Conservation (phyloP, 92 coral and sea anemone genomes). For the Ricordea florida region DNA sequence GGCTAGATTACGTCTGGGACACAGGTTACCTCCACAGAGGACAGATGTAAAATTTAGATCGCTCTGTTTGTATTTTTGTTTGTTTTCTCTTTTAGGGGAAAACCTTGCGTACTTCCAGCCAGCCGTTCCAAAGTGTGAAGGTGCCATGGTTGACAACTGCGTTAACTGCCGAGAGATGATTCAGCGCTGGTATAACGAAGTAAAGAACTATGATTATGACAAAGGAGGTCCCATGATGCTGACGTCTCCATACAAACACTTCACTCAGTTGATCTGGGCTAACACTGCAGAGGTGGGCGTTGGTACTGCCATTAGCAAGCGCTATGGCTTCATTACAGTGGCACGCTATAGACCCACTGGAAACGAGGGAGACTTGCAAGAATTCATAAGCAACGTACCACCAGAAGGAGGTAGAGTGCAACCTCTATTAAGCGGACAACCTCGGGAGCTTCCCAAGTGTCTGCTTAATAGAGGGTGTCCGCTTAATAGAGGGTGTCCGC, state of each 20-base stretch:
- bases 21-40: background rate
- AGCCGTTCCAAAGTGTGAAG: conserved; percentile 81
- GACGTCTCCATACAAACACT: conserved; percentile 68
- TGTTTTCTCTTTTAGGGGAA: conserved; percentile 60
- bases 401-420: conserved; percentile 77
- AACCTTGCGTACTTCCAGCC: conserved; percentile 92
- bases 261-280: conserved; percentile 91
- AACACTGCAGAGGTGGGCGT: conserved; percentile 91
- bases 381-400: conserved; percentile 76
- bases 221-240: conserved; percentile 61
- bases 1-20: too few species aligned
- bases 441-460: background rate
- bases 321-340: conserved; percentile 90
- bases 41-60: background rate
- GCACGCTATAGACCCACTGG: conserved; percentile 92
- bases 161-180: conserved; percentile 91
- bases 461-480: too few species aligned
- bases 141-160: conserved; percentile 78
- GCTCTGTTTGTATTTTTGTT: background rate
- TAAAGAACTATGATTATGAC: conserved; percentile 79
- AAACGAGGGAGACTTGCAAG: conserved; percentile 54
- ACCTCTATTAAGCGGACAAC: background rate
- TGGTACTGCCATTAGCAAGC: conserved; percentile 93
- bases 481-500: too few species aligned
- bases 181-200: conserved; percentile 95